phyloP scores from a whole-genome alignment of 1,140 invertebrate genomes.

The Sycophila sp. region DNA sequence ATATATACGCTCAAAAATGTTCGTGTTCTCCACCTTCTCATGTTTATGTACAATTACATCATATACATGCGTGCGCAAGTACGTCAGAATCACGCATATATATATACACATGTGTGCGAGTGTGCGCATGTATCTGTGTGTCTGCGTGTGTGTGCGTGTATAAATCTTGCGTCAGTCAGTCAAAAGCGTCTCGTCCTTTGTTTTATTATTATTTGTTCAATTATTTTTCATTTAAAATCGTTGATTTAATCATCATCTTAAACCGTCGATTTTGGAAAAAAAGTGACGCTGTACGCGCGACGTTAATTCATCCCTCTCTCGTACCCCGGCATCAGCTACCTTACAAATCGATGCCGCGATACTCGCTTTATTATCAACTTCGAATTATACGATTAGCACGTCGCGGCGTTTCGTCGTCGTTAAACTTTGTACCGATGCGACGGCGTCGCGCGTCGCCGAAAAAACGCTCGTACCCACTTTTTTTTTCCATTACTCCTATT shows the following conservation, averaged over 20 bases:
- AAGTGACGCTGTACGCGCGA: conserved; percentile 19
- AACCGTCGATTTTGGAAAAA: too few relatives aligned
- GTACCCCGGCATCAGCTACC: conserved; percentile 17
- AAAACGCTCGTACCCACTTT: too few relatives aligned
- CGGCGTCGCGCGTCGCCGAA: conserved; percentile 16
- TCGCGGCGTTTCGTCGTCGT: conserved; percentile 3
- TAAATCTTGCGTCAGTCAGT: conserved; percentile 35
- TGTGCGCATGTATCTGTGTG: conserved; percentile 33
- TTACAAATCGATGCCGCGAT: conserved; percentile 9
- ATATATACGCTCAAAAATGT: conserved; percentile 28
- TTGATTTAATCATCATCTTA: not conserved
- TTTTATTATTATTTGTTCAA: conserved; percentile 1
- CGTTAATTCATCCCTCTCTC: too few relatives aligned
- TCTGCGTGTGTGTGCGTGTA: conserved; percentile 2
- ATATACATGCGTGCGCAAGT: conserved; percentile 5
- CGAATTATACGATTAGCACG: conserved; percentile 2
- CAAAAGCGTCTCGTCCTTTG: conserved; percentile 35
- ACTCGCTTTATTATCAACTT: conserved; percentile 11
- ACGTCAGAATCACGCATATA: conserved; percentile 38
- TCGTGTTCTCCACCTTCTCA: not conserved
- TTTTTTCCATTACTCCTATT: too few relatives aligned
- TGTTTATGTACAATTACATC: conserved; percentile 35
- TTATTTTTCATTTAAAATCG: conserved; percentile 9
- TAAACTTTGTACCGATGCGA: conserved; percentile 17
- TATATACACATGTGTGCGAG: conserved; percentile 39